Evolutionary conservation across 2,113 vertebrate species (phyloP), one percentile per base, ranked within the genome.

Genomic region (Mesitornis unicolor): DNA sequence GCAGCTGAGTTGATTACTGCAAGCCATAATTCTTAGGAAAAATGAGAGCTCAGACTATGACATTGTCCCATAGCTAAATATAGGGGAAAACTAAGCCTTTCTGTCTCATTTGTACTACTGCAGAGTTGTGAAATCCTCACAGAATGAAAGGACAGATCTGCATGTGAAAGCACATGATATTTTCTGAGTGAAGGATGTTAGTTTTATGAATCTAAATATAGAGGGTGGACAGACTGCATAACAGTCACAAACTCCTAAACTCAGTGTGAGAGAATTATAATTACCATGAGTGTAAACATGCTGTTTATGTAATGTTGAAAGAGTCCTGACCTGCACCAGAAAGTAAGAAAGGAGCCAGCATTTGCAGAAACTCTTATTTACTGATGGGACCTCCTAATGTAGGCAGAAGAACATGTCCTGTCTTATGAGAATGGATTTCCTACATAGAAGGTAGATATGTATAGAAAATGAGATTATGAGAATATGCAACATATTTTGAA

Each of bases 181-280:
- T 84, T 95, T 61, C 68, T 92, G 69, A 84, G 60, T 0, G 1
- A 89, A 93, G 24, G 11, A 84, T 84, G n/a, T 89, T 87, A 78
- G 45, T 59, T 88, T 90, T 87, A 56, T n/a, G 15, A 81, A 36
- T 74, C 86, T 87, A 92, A 95, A 92, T 81, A 90, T 65, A 92
- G 73, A 56, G 13, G 11, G 16, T 78, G 86, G 80, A 84, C 81
- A 75, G 86, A 75, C 60, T 91, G 25, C 38, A 7, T 40, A 86
- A 78, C 33, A 48, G 47, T 78, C 47, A 64, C 31, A 82, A 87
- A 91, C 60, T 92, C 60, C 57, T 82, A 45, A 91, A 87, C 29
- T 59, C 69, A 7, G 6, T 36, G 35, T n/a, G 56, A 77, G 59
- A 77, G 64, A 87, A 87, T 38, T 60, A 47, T 47, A 77, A 87